phyloP scores from a whole-genome alignment of 2,797 vertebrate genomes.

The Tiaroga cobitis region DNA sequence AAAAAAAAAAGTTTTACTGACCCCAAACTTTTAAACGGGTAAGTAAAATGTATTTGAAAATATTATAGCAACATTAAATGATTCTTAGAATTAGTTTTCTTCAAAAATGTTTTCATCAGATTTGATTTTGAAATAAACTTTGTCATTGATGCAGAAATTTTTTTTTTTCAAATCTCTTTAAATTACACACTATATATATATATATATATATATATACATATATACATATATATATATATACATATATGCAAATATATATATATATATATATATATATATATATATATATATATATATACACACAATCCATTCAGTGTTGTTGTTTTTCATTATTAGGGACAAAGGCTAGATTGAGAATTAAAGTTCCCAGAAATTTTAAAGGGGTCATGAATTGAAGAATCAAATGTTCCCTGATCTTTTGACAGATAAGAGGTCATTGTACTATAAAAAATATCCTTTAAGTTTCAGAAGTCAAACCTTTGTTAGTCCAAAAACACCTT shows the following conservation, averaged over 20 bases:
- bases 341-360: background rate
- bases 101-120: background rate
- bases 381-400: background rate
- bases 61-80: background rate
- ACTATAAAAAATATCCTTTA: background rate
- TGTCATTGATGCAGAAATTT: background rate
- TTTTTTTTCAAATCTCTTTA: too few species aligned
- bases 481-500: background rate
- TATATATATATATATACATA: background rate
- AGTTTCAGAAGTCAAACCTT: background rate
- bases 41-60: background rate
- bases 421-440: background rate
- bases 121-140: background rate
- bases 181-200: background rate
- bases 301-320: background rate
- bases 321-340: background rate
- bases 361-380: background rate
- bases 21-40: background rate
- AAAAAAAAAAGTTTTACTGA: background rate
- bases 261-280: background rate
- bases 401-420: background rate
- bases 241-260: background rate
- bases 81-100: background rate
- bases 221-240: background rate
- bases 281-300: background rate